Evolutionary conservation across 2,113 vertebrate genomes (phyloP).

Genomic region (Capreolus pygargus): DNA sequence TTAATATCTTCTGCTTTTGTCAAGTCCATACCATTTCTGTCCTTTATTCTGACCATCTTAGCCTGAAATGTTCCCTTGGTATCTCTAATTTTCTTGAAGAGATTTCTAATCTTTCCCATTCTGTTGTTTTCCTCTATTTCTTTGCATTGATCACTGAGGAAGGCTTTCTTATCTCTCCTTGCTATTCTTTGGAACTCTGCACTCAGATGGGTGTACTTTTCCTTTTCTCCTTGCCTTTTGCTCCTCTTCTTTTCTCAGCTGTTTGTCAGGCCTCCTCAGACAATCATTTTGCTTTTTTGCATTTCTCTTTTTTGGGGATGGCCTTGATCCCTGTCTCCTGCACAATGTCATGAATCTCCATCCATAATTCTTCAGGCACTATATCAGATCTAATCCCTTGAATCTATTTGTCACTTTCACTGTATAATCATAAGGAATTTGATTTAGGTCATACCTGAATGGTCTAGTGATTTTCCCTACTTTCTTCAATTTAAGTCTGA

Average conservation of each 20-base stretch:
- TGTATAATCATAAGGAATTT: neutral
- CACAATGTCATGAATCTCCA: neutral
- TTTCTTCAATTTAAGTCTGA: neutral
- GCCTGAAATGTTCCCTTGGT: neutral
- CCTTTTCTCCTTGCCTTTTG: neutral
- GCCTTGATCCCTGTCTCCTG: neutral
- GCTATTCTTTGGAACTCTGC: neutral
- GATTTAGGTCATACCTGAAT: neutral
- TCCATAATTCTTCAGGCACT: neutral
- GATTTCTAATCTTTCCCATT: neutral
- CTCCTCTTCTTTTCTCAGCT: neutral
- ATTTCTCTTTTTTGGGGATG: neutral
- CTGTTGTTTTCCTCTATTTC: neutral
- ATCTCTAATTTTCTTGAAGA: neutral
- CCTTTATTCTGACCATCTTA: neutral
- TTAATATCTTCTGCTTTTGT: neutral
- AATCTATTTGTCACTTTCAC: neutral
- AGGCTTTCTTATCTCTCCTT: neutral
- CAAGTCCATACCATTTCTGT: neutral
- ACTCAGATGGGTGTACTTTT: neutral
- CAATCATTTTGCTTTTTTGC: neutral
- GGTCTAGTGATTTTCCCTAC: neutral
- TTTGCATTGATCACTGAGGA: neutral
- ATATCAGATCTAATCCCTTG: neutral
- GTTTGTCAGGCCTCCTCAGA: neutral